Percentiles rank a stretch among this genome's conserved stretches.
Evolutionary conservation across 2,797 vertebrate species (phyloP).

Genomic region (Rhadinocentrus ornatus): DNA sequence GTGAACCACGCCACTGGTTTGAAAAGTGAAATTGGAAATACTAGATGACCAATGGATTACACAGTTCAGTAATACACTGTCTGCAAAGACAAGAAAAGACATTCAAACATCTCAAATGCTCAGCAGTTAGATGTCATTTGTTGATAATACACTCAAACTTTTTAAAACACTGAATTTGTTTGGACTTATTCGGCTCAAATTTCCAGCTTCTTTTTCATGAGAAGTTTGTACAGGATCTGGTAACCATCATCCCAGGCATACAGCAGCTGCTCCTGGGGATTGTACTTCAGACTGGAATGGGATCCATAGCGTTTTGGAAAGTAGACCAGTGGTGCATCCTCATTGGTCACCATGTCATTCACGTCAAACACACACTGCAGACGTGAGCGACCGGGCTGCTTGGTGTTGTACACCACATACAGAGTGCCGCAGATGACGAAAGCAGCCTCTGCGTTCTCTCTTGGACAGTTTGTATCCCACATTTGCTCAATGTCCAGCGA

Average conservation of each 20-base stretch:
- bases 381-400: constrained; percentile 91
- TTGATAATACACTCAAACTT: constrained; percentile 4
- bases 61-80: neutral
- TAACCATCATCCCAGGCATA: constrained; percentile 99
- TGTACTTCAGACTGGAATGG: constrained; percentile 96
- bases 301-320: constrained; percentile 95
- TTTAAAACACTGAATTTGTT: neutral
- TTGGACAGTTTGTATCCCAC: constrained; percentile 95
- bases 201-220: constrained; percentile 92
- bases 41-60: neutral
- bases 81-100: neutral
- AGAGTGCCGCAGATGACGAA: constrained; percentile 95
- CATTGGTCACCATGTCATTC: constrained; percentile 88
- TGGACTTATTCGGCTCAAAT: constrained; percentile 57
- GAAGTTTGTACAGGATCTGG: constrained; percentile 96
- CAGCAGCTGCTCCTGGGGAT: constrained; percentile 90
- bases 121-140: neutral
- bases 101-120: neutral
- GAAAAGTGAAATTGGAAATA: neutral
- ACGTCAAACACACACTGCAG: constrained; percentile 96
- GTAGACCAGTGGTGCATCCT: constrained; percentile 90
- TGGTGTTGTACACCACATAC: constrained; percentile 96
- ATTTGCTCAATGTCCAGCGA: constrained; percentile 93
- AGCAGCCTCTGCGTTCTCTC: constrained; percentile 93
- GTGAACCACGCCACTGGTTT: neutral